Conservation (phyloP, 2,888 invertebrate genomes). For the Heliconius sara region DNA sequence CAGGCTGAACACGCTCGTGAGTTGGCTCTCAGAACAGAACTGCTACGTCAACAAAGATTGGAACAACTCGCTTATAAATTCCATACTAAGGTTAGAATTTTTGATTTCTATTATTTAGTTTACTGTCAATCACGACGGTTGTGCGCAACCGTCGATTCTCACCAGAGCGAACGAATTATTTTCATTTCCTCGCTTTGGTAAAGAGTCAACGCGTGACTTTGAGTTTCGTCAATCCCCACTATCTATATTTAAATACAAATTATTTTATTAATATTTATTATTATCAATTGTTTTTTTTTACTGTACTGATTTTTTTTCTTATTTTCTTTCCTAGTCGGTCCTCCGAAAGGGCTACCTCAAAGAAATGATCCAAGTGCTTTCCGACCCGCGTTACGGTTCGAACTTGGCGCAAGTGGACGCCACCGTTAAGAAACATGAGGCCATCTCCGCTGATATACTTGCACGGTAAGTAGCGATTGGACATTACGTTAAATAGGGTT, state of each 20-base stretch:
- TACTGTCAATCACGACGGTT: too few relatives aligned
- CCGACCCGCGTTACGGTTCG: constrained; percentile 95
- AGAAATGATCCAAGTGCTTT: constrained; percentile 98
- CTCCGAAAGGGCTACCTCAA: constrained; percentile 97
- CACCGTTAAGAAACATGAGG: constrained; percentile 98
- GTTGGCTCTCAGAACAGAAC: constrained; percentile 94
- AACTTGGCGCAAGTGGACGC: constrained; percentile 97
- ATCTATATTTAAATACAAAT: too few relatives aligned
- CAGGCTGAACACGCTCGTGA: constrained; percentile 96
- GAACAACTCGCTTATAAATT: constrained; percentile 98
- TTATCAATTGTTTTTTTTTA: too few relatives aligned
- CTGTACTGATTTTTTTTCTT: neutral
- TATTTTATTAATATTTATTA: neutral
- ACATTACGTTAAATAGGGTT: neutral
- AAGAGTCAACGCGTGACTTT: too few relatives aligned
- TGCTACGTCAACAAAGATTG: constrained; percentile 94
- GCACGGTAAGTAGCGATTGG: constrained; percentile 84
- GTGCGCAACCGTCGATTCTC: too few relatives aligned
- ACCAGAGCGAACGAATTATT: too few relatives aligned
- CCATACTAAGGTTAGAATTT: constrained; percentile 88
- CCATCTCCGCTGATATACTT: constrained; percentile 97
- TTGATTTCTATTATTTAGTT: too few relatives aligned
- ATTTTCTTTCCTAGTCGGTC: constrained; percentile 85
- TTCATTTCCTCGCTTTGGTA: too few relatives aligned
- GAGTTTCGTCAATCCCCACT: too few relatives aligned